Base-by-base conservation (phyloP, 2,888 invertebrate species). In the Drosophila anomalata region DNA sequence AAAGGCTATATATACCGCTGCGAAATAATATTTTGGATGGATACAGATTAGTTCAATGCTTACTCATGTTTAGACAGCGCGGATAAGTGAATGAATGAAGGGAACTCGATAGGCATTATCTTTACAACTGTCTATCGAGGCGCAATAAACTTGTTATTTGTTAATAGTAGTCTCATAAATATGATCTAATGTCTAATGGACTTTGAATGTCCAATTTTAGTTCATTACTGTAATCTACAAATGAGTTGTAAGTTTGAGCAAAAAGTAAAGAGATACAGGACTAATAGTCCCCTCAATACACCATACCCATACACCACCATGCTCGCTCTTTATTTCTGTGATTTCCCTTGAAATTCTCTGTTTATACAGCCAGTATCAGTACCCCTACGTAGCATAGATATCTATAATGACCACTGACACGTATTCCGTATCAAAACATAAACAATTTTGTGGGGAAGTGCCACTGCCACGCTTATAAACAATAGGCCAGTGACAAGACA, bases 401-500 rank as follows among this genome's bases (percentile, higher is more conserved):
- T 77, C 77, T 58, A 57, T 70, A 54, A 26, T 53, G 36, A 39
- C 29, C 59, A 24, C 46, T 52, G n/a, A 14, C 56, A 44, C n/a
- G 12, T 55, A 31, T 48, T 62, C 26, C 12, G 24, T 33, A 20
- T 17, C 24, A 36, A 41, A 55, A 66, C 48, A 54, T 57, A 48
- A 56, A 71, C 46, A 65, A 29, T 39, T 22, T 52, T 41, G 24
- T 57, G 29, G 22, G 52, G 54, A 57, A 73, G 57, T 72, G 52
- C 33, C 54, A 41, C 55, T 42, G 39, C 17, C 20, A 42, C 14
- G 63, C 76, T 69, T 70, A 77, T 84, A 87, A 81, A 87, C 85
- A 87, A 78, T 76, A 57, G 66, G 55, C 57, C 67, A 81, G 73
- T 84, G 87, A 82, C 85, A 85, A 81, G 68, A 63, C 63, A 77